phyloP scores from a whole-genome alignment of 2,113 vertebrate genomes.

The Heloderma charlesbogerti region DNA sequence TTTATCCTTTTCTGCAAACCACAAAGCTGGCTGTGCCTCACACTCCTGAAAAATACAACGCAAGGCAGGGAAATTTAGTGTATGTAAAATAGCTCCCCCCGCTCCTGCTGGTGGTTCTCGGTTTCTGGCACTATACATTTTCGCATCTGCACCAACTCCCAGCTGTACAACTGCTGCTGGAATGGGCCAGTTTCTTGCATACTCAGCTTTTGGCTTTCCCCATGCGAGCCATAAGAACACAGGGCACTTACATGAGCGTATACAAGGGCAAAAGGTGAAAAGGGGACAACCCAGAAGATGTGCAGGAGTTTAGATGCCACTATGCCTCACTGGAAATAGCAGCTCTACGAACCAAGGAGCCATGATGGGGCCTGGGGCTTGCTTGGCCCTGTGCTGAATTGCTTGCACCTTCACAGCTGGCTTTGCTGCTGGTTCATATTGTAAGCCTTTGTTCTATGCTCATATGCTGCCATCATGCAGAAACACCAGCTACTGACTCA shows the following conservation, averaged over 20 bases:
- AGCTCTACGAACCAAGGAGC: not conserved
- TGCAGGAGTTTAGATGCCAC: slow-evolving; percentile 1
- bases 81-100: not conserved
- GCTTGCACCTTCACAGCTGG: not conserved
- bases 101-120: slow-evolving; percentile 25
- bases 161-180: not conserved
- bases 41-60: not conserved
- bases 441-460: not conserved
- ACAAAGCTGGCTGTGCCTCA: not conserved
- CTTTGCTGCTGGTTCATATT: not conserved
- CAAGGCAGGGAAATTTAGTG: slow-evolving; percentile 10
- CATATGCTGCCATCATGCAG: not conserved
- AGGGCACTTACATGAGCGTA: slow-evolving; percentile 21
- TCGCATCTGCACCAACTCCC: not conserved
- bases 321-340: not conserved
- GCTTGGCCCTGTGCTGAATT: not conserved
- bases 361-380: not conserved
- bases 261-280: slow-evolving; percentile 25
- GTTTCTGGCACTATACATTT: slow-evolving; percentile 26
- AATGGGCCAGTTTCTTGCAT: not conserved
- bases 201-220: slow-evolving; percentile 5
- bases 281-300: slow-evolving; percentile 13
- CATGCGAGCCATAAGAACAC: slow-evolving; percentile 4
- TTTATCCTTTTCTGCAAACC: not conserved
- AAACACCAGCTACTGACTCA: not conserved